These are phyloP conservation scores for Cercopithecus mona DNA, from an alignment of 2,113 vertebrate genomes.

Conservation along the genomic window DNA sequence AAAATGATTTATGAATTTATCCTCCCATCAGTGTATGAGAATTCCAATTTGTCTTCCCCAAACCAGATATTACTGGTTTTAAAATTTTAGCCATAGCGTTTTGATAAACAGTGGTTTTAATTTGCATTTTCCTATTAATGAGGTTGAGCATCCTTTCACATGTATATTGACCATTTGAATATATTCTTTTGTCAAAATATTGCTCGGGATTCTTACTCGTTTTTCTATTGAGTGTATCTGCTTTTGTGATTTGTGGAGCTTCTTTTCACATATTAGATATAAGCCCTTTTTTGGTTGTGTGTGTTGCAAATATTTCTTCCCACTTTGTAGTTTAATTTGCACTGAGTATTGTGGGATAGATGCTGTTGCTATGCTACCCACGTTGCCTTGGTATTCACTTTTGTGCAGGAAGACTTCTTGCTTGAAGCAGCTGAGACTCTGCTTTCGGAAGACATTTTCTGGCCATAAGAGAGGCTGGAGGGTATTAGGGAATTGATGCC, in stretches of 20 bases:
- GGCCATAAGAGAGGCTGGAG: background rate
- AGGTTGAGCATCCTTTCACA: background rate
- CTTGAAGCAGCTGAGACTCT: background rate
- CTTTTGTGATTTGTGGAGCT: background rate
- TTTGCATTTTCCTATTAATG: slow-evolving; percentile 8
- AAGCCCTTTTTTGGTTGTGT: background rate
- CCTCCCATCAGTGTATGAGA: background rate
- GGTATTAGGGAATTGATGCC: background rate
- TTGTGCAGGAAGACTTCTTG: background rate
- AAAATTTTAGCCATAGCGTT: background rate
- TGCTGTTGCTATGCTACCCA: background rate
- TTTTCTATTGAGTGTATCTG: background rate
- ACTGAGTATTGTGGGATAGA: background rate
- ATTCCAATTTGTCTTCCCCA: background rate
- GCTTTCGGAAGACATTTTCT: background rate
- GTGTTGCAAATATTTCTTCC: background rate
- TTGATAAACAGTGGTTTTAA: slow-evolving; percentile 11
- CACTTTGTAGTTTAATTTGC: background rate
- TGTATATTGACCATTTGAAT: background rate
- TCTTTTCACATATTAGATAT: background rate
- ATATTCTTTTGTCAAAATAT: slow-evolving; percentile 15
- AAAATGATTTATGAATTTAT: background rate
- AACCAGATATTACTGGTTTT: background rate
- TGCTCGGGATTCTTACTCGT: background rate
- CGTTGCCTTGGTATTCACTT: background rate